phyloP scores from a whole-genome alignment of 1,140 invertebrate species.

The Thaumetopoea pityocampa region DNA sequence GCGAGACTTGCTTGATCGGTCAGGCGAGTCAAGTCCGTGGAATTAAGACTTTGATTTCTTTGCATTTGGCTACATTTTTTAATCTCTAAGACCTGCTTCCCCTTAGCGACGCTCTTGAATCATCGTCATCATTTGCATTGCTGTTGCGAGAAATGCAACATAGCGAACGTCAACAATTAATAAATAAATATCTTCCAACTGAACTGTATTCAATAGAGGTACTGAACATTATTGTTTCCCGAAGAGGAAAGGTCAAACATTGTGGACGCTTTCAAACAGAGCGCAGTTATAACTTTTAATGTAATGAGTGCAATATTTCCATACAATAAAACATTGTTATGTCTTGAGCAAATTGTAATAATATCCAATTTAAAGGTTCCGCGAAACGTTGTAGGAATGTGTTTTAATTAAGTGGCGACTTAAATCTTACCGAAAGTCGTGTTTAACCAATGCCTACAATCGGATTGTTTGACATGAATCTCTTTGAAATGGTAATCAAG shows the following conservation, averaged over 20 bases:
- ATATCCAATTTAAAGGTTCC: conserved; percentile 21
- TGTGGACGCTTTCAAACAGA: conserved; percentile 32
- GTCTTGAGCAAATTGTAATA: conserved; percentile 43
- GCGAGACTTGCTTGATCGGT: too few species aligned
- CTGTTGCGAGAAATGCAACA: too few species aligned
- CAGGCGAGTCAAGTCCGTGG: too few species aligned
- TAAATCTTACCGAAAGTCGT: conserved; percentile 9
- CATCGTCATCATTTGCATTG: too few species aligned
- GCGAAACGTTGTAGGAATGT: conserved; percentile 9
- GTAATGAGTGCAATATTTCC: conserved; percentile 50
- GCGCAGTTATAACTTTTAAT: conserved; percentile 26
- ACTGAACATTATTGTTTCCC: conserved; percentile 19
- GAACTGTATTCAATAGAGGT: too few species aligned
- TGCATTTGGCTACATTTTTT: too few species aligned
- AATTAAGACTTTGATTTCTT: too few species aligned
- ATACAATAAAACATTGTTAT: conserved; percentile 60
- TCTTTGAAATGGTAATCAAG: conserved; percentile 8
- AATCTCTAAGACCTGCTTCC: too few species aligned
- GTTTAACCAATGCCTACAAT: conserved; percentile 8
- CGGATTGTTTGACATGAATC: conserved; percentile 5
- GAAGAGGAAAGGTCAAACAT: conserved; percentile 40
- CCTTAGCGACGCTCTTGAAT: too few species aligned
- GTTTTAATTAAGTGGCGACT: conserved; percentile 11
- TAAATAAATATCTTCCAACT: too few species aligned
- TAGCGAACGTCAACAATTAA: too few species aligned